A percentile compares a stretch with the other conserved stretches of the same genome.
Conservation (phyloP, 2,113 vertebrate species). For the Zeus faber region DNA sequence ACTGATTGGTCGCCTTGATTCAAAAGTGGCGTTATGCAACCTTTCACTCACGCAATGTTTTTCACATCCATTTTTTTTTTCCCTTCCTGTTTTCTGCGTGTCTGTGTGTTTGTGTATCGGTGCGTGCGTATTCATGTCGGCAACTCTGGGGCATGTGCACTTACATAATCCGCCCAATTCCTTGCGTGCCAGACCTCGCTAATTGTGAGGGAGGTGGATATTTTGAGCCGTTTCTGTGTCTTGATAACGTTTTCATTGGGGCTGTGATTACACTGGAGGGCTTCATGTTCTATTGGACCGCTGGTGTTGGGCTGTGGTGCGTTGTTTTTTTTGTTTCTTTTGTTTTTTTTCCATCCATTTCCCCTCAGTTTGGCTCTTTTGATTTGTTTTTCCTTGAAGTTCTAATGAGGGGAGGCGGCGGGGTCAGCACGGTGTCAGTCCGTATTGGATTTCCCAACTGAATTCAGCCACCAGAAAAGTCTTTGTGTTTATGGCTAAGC, state of each 20-base stretch:
- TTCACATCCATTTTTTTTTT: not conserved
- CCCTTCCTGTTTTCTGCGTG: not conserved
- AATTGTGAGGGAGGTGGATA: too few relatives aligned
- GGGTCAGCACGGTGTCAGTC: constrained; percentile 22
- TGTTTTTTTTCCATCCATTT: not conserved
- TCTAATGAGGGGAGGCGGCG: constrained; percentile 11
- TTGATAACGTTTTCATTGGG: not conserved
- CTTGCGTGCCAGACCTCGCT: too few relatives aligned
- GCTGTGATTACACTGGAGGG: too few relatives aligned
- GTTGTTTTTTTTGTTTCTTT: not conserved
- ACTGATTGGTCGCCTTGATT: constrained; percentile 48
- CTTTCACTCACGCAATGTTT: not conserved
- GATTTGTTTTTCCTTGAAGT: constrained; percentile 6
- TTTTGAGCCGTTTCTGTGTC: too few relatives aligned
- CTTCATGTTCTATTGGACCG: too few relatives aligned
- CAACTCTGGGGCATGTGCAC: too few relatives aligned
- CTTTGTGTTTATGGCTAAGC: constrained; percentile 11
- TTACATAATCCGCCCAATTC: too few relatives aligned
- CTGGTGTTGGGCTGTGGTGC: too few relatives aligned
- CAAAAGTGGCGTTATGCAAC: constrained; percentile 52
- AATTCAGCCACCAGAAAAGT: not conserved
- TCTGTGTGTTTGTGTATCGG: not conserved
- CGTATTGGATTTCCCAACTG: constrained; percentile 19
- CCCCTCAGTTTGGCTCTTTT: not conserved
- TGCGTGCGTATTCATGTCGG: not conserved